Evolutionary conservation across 1,140 invertebrate species (phyloP).

Genomic region (Melanaphis sacchari): DNA sequence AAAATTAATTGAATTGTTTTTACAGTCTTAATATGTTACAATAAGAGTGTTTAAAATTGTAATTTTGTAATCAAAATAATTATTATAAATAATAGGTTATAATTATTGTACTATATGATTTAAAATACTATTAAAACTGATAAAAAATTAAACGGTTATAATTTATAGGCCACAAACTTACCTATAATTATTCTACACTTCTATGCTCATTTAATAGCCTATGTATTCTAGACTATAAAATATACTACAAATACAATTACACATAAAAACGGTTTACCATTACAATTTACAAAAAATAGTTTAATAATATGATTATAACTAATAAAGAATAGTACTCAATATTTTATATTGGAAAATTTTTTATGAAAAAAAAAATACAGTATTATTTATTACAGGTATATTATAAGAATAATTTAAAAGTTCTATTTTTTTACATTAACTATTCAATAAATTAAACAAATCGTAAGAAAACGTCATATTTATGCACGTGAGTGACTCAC

Average conservation of each 20-base stretch:
- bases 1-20: constrained; percentile 1
- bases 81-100: neutral
- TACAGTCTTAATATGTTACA: neutral
- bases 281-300: neutral
- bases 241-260: neutral
- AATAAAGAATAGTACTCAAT: neutral
- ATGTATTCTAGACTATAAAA: neutral
- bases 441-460: neutral
- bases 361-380: neutral
- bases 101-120: neutral
- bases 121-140: neutral
- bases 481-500: neutral
- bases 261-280: neutral
- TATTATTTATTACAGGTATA: no score
- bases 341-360: neutral
- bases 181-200: no score
- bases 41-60: neutral
- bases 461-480: neutral
- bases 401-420: no score
- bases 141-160: neutral
- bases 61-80: neutral
- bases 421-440: neutral
- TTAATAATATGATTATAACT: neutral
- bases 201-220: neutral
- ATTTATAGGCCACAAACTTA: neutral